Evolutionary conservation across 1,140 invertebrate genomes (phyloP).

Genomic region (Drosophila sucinea): DNA sequence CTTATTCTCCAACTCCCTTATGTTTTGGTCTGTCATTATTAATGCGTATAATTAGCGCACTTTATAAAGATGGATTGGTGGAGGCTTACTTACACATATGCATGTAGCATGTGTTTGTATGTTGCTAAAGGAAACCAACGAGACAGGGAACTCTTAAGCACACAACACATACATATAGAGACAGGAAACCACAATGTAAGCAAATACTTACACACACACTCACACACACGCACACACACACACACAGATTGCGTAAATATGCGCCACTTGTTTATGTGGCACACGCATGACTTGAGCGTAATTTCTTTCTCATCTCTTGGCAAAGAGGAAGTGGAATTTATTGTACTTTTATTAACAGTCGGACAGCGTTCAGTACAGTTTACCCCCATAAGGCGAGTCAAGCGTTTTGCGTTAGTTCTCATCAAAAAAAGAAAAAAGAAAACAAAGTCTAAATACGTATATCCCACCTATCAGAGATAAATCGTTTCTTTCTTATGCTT

Average conservation of each 20-base stretch:
- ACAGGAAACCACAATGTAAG: conserved; percentile 54
- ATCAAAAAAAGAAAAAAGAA: neutral
- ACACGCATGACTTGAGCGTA: conserved; percentile 70
- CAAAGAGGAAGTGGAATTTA: conserved; percentile 54
- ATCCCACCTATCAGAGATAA: conserved; percentile 6
- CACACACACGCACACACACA: conserved; percentile 13
- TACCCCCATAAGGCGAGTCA: conserved; percentile 13
- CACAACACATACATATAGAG: conserved; percentile 22
- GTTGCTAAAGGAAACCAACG: conserved; percentile 30
- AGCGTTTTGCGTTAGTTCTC: conserved; percentile 17
- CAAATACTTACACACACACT: conserved; percentile 37
- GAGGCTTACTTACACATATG: conserved; percentile 25
- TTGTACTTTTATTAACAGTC: conserved; percentile 59
- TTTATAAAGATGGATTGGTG: conserved; percentile 77
- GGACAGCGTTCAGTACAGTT: conserved; percentile 27
- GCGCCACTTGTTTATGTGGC: conserved; percentile 71
- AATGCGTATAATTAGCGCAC: conserved; percentile 75
- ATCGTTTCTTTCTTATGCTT: conserved; percentile 29
- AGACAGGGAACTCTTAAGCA: conserved; percentile 32
- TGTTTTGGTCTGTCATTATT: conserved; percentile 64
- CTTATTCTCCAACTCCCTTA: conserved; percentile 23
- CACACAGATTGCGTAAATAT: conserved; percentile 34
- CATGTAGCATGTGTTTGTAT: conserved; percentile 5
- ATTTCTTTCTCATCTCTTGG: conserved; percentile 59
- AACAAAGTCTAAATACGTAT: neutral